Evolutionary conservation across 30 jellyfish, hydroid and myxozoan species (phyloP).

Genomic region (Pseudorhiza aurosa): DNA sequence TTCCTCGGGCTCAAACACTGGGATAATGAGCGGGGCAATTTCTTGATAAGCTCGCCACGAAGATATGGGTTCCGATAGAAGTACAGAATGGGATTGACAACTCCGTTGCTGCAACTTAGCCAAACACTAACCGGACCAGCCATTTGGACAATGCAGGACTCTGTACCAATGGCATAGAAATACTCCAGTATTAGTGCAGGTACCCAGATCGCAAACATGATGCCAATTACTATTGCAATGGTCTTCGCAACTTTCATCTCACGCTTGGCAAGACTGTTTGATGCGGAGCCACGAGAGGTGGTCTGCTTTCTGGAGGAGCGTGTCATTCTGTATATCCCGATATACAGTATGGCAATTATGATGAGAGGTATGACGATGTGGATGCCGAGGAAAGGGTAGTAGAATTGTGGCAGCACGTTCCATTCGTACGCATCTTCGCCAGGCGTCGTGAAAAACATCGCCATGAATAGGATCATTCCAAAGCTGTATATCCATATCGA

Average conservation of each 20-base stretch:
- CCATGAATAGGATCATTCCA: slow-evolving; percentile 50
- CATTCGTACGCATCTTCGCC: slow-evolving; percentile 65
- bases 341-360: slow-evolving; percentile 25
- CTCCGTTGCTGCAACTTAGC: slow-evolving; percentile 68
- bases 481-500: slow-evolving; percentile 65
- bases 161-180: slow-evolving; percentile 65
- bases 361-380: slow-evolving; percentile 64
- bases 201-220: slow-evolving; percentile 63
- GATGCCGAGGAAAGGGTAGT: slow-evolving; percentile 70
- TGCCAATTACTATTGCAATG: slow-evolving; percentile 54
- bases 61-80: slow-evolving; percentile 51
- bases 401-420: slow-evolving; percentile 58
- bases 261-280: slow-evolving; percentile 34
- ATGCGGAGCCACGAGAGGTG: slow-evolving; percentile 9
- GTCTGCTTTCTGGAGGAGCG: slow-evolving; percentile 22
- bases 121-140: slow-evolving; percentile 82
- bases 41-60: slow-evolving; percentile 58
- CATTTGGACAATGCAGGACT: slow-evolving; percentile 64
- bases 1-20: background rate
- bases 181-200: slow-evolving; percentile 70
- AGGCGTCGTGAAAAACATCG: slow-evolving; percentile 34
- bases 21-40: slow-evolving; percentile 7
- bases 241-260: slow-evolving; percentile 70
- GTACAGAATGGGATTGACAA: slow-evolving; percentile 65
- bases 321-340: slow-evolving; percentile 33